Evolutionary conservation across 2,797 vertebrate species (phyloP), one percentile per base, ranked within the genome.

Genomic region (Staurois parvus): DNA sequence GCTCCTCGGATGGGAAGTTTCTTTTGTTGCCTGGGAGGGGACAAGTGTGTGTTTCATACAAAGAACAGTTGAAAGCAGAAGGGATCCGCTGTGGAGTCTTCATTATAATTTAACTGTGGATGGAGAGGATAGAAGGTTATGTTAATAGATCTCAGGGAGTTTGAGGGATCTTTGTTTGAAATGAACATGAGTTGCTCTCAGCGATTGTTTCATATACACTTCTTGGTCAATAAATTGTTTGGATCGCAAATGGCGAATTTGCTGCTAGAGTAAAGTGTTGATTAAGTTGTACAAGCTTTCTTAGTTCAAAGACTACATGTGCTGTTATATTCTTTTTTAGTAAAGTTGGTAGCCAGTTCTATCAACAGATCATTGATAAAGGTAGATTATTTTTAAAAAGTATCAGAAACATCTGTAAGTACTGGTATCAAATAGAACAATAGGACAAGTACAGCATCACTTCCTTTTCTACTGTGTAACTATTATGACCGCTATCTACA

Each of bases 21-120:
- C 88, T 86, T 87, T 87, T 83, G 84, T 37, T 81, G 77, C 73
- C 85, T 88, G 87, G 87, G 89, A 91, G 89, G 90, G 90, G 83
- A 89, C 88, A 83, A 89, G 88, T 48, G 89, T 82, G 85, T 84
- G 81, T 87, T 87, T 48, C 42, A 81, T 83, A 86, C 85, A 86
- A 86, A 82, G 85, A 83, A 24, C 85, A 83, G 66, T 67, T 79
- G 80, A 83, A 86, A 88, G 85, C 90, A 91, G 86, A 87, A 76
- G 87, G 74, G 83, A 80, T 79, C 90, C 87, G 84, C 64, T 88
- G 84, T 72, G 64, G 85, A 89, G 83, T 88, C 87, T 84, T 72
- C 81, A 85, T 72, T 84, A 76, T 85, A 76, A 80, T 89, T 89
- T 84, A 85, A 77, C 83, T 88, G 62, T 42, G 34, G 66, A 79